Evolutionary conservation across 2,797 vertebrate species (phyloP).

Genomic region (Sus cebifrons): DNA sequence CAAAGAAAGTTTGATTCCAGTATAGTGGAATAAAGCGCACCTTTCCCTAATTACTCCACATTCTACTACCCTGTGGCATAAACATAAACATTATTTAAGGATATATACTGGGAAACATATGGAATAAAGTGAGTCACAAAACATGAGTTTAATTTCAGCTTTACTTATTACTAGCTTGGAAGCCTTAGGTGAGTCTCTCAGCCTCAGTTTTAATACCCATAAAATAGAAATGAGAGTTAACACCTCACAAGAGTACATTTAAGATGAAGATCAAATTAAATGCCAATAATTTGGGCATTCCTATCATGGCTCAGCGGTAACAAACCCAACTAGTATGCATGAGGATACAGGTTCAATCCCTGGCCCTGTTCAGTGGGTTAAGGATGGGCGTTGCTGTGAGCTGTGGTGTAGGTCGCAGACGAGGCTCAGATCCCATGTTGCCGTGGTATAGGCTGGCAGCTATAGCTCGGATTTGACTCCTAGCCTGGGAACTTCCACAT

Average conservation of each 20-base stretch:
- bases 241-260: not conserved
- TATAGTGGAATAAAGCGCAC: not conserved
- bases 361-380: no score
- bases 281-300: not conserved
- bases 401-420: no score
- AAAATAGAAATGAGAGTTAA: not conserved
- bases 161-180: not conserved
- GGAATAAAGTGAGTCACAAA: conserved; percentile 11
- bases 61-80: not conserved
- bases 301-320: no score
- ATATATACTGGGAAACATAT: not conserved
- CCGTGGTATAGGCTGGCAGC: no score
- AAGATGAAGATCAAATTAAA: not conserved
- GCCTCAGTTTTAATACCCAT: not conserved
- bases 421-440: no score
- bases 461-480: no score
- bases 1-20: conserved; percentile 22
- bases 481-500: no score
- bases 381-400: no score
- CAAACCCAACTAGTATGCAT: no score
- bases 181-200: not conserved
- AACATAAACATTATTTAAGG: conserved; percentile 13
- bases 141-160: conserved; percentile 19
- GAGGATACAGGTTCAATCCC: no score
- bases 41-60: not conserved